These are phyloP conservation scores for Penaeus monodon DNA, from an alignment of 2,888 invertebrate genomes.

Conservation along the genomic window DNA sequence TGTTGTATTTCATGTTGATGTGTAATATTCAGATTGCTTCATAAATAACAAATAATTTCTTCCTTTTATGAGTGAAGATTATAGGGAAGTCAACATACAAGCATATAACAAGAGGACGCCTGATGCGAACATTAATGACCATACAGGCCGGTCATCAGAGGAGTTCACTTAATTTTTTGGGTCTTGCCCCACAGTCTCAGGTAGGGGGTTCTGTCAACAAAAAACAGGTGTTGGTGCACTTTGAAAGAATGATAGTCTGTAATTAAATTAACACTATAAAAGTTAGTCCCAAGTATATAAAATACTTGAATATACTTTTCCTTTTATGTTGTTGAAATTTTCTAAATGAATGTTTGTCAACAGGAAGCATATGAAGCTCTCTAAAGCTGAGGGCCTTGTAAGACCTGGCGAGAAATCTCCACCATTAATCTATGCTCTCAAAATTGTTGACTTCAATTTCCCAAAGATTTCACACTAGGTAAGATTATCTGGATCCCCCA, in stretches of 20 bases:
- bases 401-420: conserved; percentile 79
- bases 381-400: conserved; percentile 84
- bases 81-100: conserved; percentile 79
- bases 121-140: conserved; percentile 82
- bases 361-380: conserved; percentile 88
- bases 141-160: conserved; percentile 89
- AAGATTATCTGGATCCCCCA: neutral
- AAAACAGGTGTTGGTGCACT: neutral
- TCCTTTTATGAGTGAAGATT: conserved; percentile 69
- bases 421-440: conserved; percentile 76
- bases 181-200: conserved; percentile 59
- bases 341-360: neutral
- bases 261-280: too few species aligned
- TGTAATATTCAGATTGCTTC: neutral
- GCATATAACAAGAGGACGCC: conserved; percentile 77
- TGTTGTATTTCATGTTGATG: neutral
- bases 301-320: neutral
- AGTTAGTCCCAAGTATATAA: neutral
- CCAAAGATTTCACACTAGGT: conserved; percentile 75
- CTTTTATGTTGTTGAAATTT: conserved; percentile 23
- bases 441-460: conserved; percentile 78
- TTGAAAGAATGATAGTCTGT: neutral
- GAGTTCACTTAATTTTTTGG: conserved; percentile 85
- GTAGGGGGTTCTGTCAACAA: conserved; percentile 22
- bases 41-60: neutral